Evolutionary conservation across 2,797 vertebrate species (phyloP).

Genomic region (Poeciliopsis infans): DNA sequence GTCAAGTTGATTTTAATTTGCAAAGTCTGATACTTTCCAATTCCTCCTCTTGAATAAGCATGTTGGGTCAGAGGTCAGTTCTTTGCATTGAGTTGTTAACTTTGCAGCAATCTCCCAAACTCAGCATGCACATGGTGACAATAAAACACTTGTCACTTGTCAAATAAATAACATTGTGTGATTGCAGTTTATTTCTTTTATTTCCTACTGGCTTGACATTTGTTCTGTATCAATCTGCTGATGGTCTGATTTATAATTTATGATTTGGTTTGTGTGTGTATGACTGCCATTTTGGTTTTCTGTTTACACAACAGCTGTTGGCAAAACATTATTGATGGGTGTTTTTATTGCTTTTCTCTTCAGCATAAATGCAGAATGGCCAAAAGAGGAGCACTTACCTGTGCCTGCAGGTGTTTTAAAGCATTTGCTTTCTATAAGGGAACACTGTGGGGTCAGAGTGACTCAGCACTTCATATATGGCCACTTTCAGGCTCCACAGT

Average conservation of each 20-base stretch:
- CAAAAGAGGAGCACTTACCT: not conserved
- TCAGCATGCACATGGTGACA: too few relatives aligned
- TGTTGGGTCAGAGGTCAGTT: not conserved
- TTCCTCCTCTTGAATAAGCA: not conserved
- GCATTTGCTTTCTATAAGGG: not conserved
- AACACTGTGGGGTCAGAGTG: not conserved
- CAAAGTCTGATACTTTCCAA: not conserved
- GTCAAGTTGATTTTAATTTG: not conserved
- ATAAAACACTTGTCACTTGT: not conserved
- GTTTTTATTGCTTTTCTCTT: not conserved
- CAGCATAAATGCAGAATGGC: not conserved
- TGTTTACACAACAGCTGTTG: not conserved
- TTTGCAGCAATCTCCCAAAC: not conserved
- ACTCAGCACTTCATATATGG: slow-evolving; percentile 19
- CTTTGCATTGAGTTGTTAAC: not conserved
- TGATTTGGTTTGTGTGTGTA: not conserved
- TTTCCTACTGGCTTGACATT: not conserved
- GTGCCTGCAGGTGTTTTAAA: too few relatives aligned
- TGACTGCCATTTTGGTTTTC: not conserved
- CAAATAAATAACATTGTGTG: not conserved
- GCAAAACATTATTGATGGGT: not conserved
- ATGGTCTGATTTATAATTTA: not conserved
- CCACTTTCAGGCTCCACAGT: slow-evolving; percentile 22
- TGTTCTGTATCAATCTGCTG: not conserved
- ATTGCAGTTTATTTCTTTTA: not conserved